phyloP scores from a whole-genome alignment of 2,113 vertebrate genomes.

The Capra hircus region DNA sequence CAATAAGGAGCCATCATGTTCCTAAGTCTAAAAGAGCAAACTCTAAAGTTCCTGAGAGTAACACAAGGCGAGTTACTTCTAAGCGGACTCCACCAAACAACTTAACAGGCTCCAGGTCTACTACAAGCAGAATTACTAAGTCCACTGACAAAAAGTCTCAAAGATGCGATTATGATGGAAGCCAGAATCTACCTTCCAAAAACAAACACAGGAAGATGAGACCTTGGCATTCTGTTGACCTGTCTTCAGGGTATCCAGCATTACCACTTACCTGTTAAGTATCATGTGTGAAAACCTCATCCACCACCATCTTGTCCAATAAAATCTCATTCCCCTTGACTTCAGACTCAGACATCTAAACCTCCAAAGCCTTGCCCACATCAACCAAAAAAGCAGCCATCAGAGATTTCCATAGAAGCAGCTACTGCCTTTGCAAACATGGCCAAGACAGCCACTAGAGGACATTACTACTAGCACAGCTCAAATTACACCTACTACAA shows the following conservation, averaged over 20 bases:
- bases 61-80: neutral
- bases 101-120: neutral
- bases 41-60: neutral
- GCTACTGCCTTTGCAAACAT: neutral
- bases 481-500: neutral
- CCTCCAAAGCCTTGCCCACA: neutral
- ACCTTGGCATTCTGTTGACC: neutral
- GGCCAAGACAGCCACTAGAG: neutral
- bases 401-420: neutral
- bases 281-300: neutral
- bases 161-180: neutral
- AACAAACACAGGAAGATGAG: neutral
- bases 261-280: neutral
- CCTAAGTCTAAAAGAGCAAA: neutral
- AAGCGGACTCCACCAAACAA: neutral
- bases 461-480: rapidly evolving
- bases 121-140: neutral
- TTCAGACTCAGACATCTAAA: neutral
- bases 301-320: neutral
- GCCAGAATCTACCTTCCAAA: neutral
- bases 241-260: neutral
- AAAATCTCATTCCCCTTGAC: neutral
- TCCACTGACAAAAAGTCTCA: neutral
- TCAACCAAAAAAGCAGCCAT: neutral
- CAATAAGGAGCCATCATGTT: neutral